Base-by-base conservation (phyloP, 2,888 invertebrate species). In the Leptothorax acervorum region DNA sequence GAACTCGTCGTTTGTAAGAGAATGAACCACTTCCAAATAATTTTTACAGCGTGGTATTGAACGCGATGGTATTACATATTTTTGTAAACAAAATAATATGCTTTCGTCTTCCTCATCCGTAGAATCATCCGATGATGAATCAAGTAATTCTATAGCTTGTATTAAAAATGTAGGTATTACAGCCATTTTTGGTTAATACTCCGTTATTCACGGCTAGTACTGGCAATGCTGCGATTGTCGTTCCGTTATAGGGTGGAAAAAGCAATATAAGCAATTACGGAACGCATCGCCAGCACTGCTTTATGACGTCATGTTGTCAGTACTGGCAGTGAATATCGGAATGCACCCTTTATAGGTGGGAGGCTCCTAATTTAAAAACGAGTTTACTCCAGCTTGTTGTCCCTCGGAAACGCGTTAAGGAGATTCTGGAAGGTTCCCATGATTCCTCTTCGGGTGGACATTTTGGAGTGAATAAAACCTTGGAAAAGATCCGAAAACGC, bases 251-350 rank as follows among this genome's bases (percentile, higher is more conserved):
- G 39, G 9, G 18, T 2, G n/a, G 35, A 39, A 63, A 63, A 63
- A 63, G n/a, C 39, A 39, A 35, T n/a, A n/a, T 5, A 39, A 63
- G 39, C 18, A 63, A 39, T 63, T 35, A 63, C n/a, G 39, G 3
- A 63, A 63, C 63, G 9, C 39, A 39, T 63, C 39, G 39, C 9
- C 35, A 63, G 63, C 39, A 63, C 39, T 39, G n/a, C 11, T 63
- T 63, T 63, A 35, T 35, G 63, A 63, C 63, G n/a, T 63, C 39
- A 63, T 9, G 9, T 63, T 63, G 18, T 63, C 8, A 39, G n/a
- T n/a, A n/a, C n/a, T n/a, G n/a, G n/a, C n/a, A n/a, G n/a, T n/a
- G n/a, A n/a, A n/a, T n/a, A n/a, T 39, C 39, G 39, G 39, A 39
- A 39, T 39, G 39, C 39, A 39, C 39, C 4, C 39, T n/a, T n/a